Base-by-base conservation (phyloP, 2,888 invertebrate genomes). In the Xestoiulus laeticollis region DNA sequence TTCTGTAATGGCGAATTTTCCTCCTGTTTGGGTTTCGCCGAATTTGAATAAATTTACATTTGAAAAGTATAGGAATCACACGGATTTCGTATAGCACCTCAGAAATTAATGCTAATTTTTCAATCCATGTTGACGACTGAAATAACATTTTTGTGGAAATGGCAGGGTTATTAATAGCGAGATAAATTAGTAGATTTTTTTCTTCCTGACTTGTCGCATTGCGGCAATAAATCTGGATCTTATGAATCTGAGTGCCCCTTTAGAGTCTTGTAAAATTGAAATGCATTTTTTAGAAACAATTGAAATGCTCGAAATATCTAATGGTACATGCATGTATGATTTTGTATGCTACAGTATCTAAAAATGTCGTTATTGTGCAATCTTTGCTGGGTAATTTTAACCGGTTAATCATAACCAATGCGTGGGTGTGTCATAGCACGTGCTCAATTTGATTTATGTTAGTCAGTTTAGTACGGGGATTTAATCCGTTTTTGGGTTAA, bases 11-110 rank as follows among this genome's bases (percentile, higher is more conserved):
- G 22, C 22, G 59, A 22, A 59, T 59, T 59, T 59, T 59, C 22
- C 59, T 5, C 59, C 59, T 6, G 22, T 19, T 59, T 22, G 59
- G 59, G 48, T 59, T 59, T n/a, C 19, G 8, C 22, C 6, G 22
- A 59, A 59, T 59, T 59, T 59, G 59, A 59, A 59, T 59, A 59
- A 59, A 59, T 59, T 59, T 59, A n/a, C 59, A 59, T 59, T 22
- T 8, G 22, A 22, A 59, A 22, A 10, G 22, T 19, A 38, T 38
- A 59, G 22, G 59, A 22, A 22, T 59, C 8, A 22, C 22, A 22
- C 59, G 48, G 59, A 59, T 8, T 59, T 59, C 3, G 22, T 38
- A 22, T 5, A 16, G n/a, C 4, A 53, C 53, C 53, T 53, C 19
- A 19, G 53, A 19, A 53, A 53, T 53, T 53, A 53, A 53, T 53